phyloP scores from a whole-genome alignment of 2,113 vertebrate species.

The Phaethon lepturus region DNA sequence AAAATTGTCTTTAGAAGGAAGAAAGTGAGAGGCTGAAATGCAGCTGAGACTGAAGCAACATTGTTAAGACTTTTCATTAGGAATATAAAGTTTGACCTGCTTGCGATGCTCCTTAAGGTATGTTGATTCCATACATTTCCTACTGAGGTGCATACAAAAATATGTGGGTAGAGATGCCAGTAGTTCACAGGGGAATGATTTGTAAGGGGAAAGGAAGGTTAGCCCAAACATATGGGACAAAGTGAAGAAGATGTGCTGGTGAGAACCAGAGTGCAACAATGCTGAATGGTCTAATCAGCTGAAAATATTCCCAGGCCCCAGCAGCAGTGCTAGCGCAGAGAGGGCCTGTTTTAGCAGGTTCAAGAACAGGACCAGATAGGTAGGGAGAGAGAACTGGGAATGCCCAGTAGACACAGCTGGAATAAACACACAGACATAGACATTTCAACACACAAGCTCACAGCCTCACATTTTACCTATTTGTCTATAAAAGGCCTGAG shows the following conservation, averaged over 20 bases:
- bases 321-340: background rate
- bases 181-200: background rate
- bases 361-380: background rate
- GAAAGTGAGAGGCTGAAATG: background rate
- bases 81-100: background rate
- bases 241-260: slow-evolving; percentile 15
- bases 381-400: background rate
- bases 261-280: background rate
- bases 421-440: background rate
- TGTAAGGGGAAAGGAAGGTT: slow-evolving; percentile 27
- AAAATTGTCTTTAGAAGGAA: background rate
- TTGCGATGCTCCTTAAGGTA: background rate
- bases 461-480: background rate
- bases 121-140: background rate
- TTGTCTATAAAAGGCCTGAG: background rate
- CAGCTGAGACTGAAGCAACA: background rate
- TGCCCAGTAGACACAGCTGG: background rate
- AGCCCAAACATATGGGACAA: background rate
- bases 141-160: background rate
- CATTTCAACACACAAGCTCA: background rate
- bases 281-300: background rate
- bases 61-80: background rate
- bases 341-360: background rate
- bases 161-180: background rate
- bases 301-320: background rate